Conservation (phyloP, 2,113 vertebrate genomes). For the Tamias sibiricus region DNA sequence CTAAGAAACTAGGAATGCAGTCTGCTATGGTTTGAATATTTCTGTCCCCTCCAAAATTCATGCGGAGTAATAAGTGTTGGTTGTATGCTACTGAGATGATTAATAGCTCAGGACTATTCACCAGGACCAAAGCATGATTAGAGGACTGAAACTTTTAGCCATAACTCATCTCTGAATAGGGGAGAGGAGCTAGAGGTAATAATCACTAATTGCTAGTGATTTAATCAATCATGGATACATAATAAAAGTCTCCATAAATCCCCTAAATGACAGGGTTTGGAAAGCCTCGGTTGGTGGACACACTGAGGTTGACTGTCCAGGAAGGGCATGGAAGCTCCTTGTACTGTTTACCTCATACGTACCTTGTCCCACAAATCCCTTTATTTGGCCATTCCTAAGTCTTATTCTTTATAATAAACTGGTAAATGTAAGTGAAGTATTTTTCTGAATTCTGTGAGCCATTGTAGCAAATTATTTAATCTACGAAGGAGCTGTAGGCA, state of each 20-base stretch:
- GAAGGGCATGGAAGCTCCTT: not conserved
- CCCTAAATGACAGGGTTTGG: too few species aligned
- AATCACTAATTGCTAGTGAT: not conserved
- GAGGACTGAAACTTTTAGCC: not conserved
- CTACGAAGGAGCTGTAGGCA: not conserved
- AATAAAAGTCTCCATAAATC: too few species aligned
- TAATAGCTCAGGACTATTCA: not conserved
- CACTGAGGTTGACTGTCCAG: not conserved
- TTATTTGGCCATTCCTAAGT: not conserved
- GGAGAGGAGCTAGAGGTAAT: not conserved
- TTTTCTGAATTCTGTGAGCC: not conserved
- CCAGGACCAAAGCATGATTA: not conserved
- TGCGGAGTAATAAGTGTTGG: not conserved
- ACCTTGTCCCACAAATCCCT: not conserved
- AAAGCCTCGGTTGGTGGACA: not conserved
- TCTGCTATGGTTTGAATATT: too few species aligned
- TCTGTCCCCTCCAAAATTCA: too few species aligned
- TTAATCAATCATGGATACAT: not conserved
- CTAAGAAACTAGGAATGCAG: too few species aligned
- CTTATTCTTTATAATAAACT: not conserved
- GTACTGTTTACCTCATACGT: fast-evolving
- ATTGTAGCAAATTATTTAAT: not conserved
- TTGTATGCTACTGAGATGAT: not conserved
- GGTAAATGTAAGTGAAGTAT: not conserved
- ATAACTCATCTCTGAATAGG: not conserved